Conservation (phyloP, 2,888 invertebrate species). For the Carterocephalus palaemon region DNA sequence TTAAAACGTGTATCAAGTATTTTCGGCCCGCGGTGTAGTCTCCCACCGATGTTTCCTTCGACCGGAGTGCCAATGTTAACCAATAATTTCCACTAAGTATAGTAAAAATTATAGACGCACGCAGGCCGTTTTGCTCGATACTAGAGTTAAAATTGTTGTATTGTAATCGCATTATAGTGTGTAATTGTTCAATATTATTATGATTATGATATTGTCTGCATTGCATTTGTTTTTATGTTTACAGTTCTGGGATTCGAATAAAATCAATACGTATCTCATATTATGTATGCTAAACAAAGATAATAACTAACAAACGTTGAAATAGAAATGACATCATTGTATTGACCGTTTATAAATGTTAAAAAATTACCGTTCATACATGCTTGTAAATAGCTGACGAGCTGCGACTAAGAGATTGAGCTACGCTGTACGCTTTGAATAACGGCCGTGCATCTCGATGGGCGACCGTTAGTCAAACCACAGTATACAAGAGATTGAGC, state of each 20-base stretch:
- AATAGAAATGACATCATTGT: too few relatives aligned
- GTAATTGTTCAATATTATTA: conserved; percentile 59
- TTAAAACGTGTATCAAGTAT: conserved; percentile 29
- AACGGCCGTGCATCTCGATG: too few relatives aligned
- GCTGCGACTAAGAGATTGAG: too few relatives aligned
- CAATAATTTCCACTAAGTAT: conserved; percentile 25
- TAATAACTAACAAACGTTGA: too few relatives aligned
- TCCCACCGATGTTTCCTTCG: conserved; percentile 51
- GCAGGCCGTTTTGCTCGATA: conserved; percentile 28
- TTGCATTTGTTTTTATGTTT: conserved; percentile 47
- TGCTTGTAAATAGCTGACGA: too few relatives aligned
- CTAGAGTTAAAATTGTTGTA: conserved; percentile 47
- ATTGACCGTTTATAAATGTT: too few relatives aligned
- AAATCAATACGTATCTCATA: too few relatives aligned
- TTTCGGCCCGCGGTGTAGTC: conserved; percentile 42
- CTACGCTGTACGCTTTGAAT: too few relatives aligned
- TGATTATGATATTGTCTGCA: conserved; percentile 53
- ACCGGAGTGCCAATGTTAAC: conserved; percentile 46
- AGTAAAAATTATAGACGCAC: conserved; percentile 11
- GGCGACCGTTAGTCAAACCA: too few relatives aligned
- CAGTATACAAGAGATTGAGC: too few relatives aligned
- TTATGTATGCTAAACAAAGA: too few relatives aligned
- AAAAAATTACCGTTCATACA: too few relatives aligned
- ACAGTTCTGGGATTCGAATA: not conserved
- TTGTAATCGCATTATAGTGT: conserved; percentile 67